Base-by-base conservation (phyloP, 2,113 vertebrate genomes). In the Osmerus mordax region DNA sequence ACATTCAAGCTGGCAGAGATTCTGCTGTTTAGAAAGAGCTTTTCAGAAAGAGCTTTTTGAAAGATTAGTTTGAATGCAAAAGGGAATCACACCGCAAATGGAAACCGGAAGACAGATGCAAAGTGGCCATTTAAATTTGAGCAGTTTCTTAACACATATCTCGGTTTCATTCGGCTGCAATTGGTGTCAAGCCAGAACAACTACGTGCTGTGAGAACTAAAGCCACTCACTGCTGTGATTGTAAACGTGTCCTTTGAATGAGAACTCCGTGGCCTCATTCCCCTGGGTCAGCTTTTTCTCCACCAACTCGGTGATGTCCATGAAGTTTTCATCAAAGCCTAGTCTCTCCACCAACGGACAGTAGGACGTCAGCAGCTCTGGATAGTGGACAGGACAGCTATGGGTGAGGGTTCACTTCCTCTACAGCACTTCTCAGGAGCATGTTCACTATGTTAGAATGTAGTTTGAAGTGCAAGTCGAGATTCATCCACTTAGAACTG, bases 311-410 rank as follows among this genome's bases (percentile, higher is more conserved):
- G 95, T 96, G 77, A 95, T 1, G 41, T 98, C 96, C 84, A 98
- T 73, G 79, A 95, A 98, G 86, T 98, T 97, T 86, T 98, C 96
- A 77, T 98, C 96, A 78, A 96, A 94, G 28, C 94, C 95, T 21
- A 97, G 92, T 69, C 95, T 90, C 78, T 98, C 95, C n/a, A 98
- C 96, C 58, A 93, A 68, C 0, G 93, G 92, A 84, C 87, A 92
- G 83, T 93, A 94, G 21, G 93, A 94, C 83, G 93, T 90, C 87
- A 98, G 77, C 72, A 98, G 69, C 28, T 93, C 96, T 98, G 84
- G 63, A 69, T 70, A 68, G 79, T 71, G 69, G 56, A 67, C 0
- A 59, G 71, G 62, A 72, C 61, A 75, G 70, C 52, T 14, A 76
- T 62, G 25, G 63, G 55, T 56, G 71, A 85, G 59, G 7, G 5